Evolutionary conservation across 2,888 invertebrate species (phyloP).

Genomic region (Smittia aterrima): DNA sequence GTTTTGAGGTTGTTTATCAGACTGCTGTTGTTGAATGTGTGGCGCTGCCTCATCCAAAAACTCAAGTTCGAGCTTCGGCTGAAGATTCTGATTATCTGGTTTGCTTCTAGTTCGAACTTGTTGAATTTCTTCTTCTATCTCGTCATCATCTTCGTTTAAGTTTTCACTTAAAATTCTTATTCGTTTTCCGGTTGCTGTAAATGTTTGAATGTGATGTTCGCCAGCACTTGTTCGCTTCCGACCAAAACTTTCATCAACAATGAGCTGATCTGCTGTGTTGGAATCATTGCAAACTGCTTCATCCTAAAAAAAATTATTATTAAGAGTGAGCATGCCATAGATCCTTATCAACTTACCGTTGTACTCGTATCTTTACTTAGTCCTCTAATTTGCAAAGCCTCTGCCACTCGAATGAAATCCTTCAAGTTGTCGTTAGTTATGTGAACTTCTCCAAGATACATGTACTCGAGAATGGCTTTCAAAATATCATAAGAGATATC

Average conservation of each 20-base stretch:
- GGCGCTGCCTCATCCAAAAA: constrained; percentile 25
- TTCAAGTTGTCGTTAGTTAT: constrained; percentile 43
- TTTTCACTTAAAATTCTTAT: constrained; percentile 21
- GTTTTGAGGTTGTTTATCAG: constrained; percentile 2
- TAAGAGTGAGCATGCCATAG: background rate
- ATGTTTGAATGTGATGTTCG: constrained; percentile 27
- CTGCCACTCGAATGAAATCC: constrained; percentile 44
- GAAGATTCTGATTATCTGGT: constrained; percentile 15
- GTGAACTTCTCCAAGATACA: constrained; percentile 44
- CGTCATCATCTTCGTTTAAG: constrained; percentile 31
- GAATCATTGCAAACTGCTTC: background rate
- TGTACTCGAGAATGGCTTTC: constrained; percentile 44
- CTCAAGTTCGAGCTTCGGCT: constrained; percentile 33
- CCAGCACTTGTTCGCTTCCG: background rate
- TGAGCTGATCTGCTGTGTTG: background rate
- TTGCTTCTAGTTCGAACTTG: background rate
- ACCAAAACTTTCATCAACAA: background rate
- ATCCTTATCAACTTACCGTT: no score
- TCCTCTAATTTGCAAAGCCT: constrained; percentile 44
- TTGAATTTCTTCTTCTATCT: constrained; percentile 15
- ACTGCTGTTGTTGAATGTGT: constrained; percentile 7
- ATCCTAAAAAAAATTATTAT: background rate
- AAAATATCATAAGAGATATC: constrained; percentile 43
- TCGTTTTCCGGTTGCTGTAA: constrained; percentile 7
- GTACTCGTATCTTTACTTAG: constrained; percentile 42